phyloP scores from a whole-genome alignment of 2,113 vertebrate genomes.

The Hylia prasina region DNA sequence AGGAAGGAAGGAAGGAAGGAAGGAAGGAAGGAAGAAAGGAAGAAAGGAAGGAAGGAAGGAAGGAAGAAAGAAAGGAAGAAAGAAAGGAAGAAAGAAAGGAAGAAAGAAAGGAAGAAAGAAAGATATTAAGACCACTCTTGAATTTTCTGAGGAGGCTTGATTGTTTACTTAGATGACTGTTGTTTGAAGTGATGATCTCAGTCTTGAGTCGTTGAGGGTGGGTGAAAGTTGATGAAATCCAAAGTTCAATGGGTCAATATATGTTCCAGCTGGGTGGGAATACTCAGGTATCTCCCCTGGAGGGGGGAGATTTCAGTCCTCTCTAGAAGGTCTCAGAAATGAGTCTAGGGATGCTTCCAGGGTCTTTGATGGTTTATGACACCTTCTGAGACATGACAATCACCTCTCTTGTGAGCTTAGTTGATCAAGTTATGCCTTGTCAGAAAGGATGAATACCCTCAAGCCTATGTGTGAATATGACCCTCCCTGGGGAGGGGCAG shows the following conservation, averaged over 20 bases:
- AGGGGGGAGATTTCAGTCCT: rapidly evolving
- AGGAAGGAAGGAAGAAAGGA: no score
- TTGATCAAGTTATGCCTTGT: neutral
- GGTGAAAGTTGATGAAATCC: neutral
- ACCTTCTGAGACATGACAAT: neutral
- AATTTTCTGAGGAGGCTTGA: rapidly evolving
- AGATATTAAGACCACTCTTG: no score
- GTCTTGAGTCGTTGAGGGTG: neutral
- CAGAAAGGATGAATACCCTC: neutral
- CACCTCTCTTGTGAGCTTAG: neutral
- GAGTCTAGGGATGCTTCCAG: rapidly evolving
- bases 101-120: no score
- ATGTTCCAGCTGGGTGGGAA: neutral
- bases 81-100: neutral
- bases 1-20: no score
- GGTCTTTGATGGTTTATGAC: neutral
- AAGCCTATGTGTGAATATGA: neutral
- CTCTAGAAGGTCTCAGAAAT: neutral
- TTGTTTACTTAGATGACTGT: neutral
- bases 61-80: neutral
- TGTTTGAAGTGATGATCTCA: neutral
- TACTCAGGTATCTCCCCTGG: neutral
- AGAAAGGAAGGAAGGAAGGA: no score
- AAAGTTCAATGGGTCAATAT: no score
- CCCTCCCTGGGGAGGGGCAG: rapidly evolving